Conservation (phyloP, 2,797 vertebrate genomes). For the Staurois parvus region DNA sequence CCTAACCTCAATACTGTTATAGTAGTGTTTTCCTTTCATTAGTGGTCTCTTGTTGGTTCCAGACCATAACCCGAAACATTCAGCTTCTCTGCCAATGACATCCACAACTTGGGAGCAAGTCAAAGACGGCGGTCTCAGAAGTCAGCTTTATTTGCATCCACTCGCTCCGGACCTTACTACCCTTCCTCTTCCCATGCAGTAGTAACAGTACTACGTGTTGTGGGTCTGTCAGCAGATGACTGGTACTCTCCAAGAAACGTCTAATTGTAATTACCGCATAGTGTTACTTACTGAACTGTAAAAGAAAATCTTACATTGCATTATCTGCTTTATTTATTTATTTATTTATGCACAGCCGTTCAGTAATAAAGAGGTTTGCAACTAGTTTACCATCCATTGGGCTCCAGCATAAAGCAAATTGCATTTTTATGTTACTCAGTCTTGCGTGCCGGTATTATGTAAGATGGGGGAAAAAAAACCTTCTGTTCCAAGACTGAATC, state of each 20-base stretch:
- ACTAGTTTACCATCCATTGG: constrained; percentile 1
- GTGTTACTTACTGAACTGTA: neutral
- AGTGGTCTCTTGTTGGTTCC: too few species aligned
- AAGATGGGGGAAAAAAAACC: neutral
- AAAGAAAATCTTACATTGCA: neutral
- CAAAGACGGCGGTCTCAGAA: too few species aligned
- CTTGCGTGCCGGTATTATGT: constrained; percentile 30
- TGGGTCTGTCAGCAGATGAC: neutral
- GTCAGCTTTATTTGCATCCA: too few species aligned
- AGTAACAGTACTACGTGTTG: neutral
- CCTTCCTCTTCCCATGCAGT: neutral
- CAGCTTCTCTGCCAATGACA: too few species aligned
- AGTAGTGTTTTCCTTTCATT: too few species aligned
- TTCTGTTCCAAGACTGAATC: neutral
- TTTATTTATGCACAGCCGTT: neutral
- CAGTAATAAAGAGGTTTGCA: neutral
- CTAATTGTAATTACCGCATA: too few species aligned
- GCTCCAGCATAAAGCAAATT: constrained; percentile 18
- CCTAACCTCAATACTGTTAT: too few species aligned
- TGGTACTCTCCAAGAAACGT: neutral
- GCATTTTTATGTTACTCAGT: constrained; percentile 42
- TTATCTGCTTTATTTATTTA: neutral
- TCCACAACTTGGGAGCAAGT: too few species aligned
- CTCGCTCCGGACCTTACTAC: too few species aligned
- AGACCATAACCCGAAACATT: too few species aligned